A percentile compares a stretch with the other conserved stretches of the same genome.
Evolutionary conservation across 2,797 vertebrate species (phyloP).

Genomic region (Hyperoplus immaculatus): DNA sequence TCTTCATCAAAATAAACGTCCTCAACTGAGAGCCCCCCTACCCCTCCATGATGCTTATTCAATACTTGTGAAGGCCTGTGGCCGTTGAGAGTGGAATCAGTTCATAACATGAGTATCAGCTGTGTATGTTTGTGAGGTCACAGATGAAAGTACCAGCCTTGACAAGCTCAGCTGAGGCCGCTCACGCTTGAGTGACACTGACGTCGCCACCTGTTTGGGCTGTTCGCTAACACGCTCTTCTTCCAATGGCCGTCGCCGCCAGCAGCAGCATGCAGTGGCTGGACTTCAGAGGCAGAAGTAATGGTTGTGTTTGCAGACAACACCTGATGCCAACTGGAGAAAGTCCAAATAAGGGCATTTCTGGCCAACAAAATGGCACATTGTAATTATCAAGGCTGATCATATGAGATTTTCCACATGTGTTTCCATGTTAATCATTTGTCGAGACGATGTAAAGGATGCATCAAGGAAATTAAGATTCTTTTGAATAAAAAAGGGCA

Average conservation of each 20-base stretch:
- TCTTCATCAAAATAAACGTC: background rate
- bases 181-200: conserved; percentile 64
- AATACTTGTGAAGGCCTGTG: background rate
- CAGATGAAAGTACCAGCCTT: conserved; percentile 40
- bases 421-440: conserved; percentile 26
- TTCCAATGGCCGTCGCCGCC: conserved; percentile 61
- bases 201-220: conserved; percentile 71
- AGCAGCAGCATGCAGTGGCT: conserved; percentile 30
- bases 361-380: background rate
- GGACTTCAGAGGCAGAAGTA: conserved; percentile 61
- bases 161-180: conserved; percentile 65
- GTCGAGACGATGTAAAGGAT: conserved; percentile 21
- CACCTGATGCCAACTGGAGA: conserved; percentile 68
- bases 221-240: conserved; percentile 68
- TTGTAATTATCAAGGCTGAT: conserved; percentile 23
- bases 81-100: conserved; percentile 7
- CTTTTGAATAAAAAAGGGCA: conserved; percentile 36
- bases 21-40: background rate
- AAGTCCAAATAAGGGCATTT: conserved; percentile 38
- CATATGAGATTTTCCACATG: background rate
- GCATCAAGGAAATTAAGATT: conserved; percentile 44
- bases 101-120: conserved; percentile 25
- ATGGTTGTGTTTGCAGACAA: conserved; percentile 57
- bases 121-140: conserved; percentile 52
- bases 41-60: background rate